Conservation (phyloP, 2,797 vertebrate species). For the Ambastaia sidthimunki region DNA sequence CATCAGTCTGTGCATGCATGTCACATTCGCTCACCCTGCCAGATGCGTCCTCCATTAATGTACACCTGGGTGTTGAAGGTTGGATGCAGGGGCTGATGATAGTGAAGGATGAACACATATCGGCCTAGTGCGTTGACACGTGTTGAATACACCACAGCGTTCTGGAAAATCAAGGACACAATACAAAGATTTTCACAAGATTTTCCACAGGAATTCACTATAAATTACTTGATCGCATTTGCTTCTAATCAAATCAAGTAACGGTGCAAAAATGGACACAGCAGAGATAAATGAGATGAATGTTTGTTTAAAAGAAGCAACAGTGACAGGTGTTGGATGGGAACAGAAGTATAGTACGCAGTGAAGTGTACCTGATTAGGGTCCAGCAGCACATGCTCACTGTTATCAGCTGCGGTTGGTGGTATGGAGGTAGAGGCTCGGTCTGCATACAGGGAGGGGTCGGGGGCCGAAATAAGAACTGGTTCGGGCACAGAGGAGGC, state of each 20-base stretch:
- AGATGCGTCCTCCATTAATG: constrained; percentile 87
- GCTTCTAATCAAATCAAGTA: too few species aligned
- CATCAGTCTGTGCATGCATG: neutral
- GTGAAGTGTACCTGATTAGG: constrained; percentile 75
- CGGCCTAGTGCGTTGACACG: constrained; percentile 84
- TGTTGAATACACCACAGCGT: constrained; percentile 82
- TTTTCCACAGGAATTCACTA: neutral
- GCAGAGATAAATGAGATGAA: neutral
- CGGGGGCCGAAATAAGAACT: constrained; percentile 71
- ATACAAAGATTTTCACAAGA: neutral
- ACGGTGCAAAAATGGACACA: neutral
- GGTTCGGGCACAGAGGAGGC: constrained; percentile 75
- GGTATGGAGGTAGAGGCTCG: constrained; percentile 67
- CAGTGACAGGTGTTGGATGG: neutral
- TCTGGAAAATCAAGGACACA: constrained; percentile 71
- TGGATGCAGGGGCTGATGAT: constrained; percentile 89
- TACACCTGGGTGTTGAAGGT: constrained; percentile 85
- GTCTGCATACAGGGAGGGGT: constrained; percentile 45
- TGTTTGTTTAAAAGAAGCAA: neutral
- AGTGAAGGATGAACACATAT: constrained; percentile 92
- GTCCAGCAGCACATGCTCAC: constrained; percentile 77
- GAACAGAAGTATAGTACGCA: neutral
- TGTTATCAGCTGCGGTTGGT: constrained; percentile 73
- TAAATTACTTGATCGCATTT: neutral
- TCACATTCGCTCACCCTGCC: constrained; percentile 84